Base-by-base conservation (phyloP, 2,797 vertebrate genomes). In the Fistularia tabacaria region DNA sequence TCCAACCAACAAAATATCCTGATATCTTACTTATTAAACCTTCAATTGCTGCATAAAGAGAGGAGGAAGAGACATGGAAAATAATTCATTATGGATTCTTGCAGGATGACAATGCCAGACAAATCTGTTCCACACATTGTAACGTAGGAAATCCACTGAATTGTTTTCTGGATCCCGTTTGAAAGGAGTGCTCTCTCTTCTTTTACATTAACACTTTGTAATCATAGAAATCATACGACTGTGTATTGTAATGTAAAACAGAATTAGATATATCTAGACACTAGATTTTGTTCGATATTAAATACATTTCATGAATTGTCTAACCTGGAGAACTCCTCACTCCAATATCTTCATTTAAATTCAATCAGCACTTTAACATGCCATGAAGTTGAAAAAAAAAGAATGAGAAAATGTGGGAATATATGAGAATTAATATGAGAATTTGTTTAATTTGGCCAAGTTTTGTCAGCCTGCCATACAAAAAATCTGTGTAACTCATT, bases 21-120 rank as follows among this genome's bases (percentile, higher is more conserved):
- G 75, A 60, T 84, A 61, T 86, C 91, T 93, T 93, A 93, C 91
- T 93, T 90, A 93, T 93, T 89, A 93, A 92, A 88, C 91, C 91
- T 86, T 92, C 90, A 91, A 93, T 91, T 90, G 90, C 91, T 93
- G 91, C 90, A 89, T 87, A 81, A 73, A 81, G 80, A 89, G 76
- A 84, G 74, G 85, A 74, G 82, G 74, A 82, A 88, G 82, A 90
- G 64, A 90, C 74, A 89, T 87, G 82, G 73, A 57, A 66, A 79
- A 71, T 76, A 73, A 81, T 74, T 75, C 77, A 85, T 90, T 87
- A 88, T 87, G 86, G 83, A 72, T 74, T 69, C 49, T 65, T 78
- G 73, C 71, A 76, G 76, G 77, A 83, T 87, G 84, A 80, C 74
- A 66, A 82, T 84, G 82, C 62, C 62, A 80, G 73, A 86, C 72